These are phyloP conservation scores for Pelochelys cantorii DNA, from an alignment of 2,797 vertebrate species.

Conservation along the genomic window DNA sequence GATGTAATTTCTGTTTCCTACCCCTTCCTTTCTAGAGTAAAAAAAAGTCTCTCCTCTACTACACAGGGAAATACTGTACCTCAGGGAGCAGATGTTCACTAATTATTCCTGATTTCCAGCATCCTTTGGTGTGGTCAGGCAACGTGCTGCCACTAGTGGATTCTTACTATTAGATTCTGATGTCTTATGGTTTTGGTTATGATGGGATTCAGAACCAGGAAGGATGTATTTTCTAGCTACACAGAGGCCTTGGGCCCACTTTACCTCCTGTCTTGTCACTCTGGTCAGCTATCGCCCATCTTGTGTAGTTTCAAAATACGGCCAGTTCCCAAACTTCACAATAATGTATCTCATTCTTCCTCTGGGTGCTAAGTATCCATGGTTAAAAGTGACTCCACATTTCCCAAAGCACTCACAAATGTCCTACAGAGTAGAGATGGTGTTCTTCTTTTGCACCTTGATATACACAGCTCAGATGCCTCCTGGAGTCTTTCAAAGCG, in stretches of 20 bases:
- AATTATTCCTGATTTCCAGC: neutral
- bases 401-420: slow-evolving; percentile 40
- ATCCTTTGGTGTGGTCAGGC: neutral
- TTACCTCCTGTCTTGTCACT: neutral
- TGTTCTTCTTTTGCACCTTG: slow-evolving; percentile 62
- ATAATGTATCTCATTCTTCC: neutral
- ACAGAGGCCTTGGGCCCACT: neutral
- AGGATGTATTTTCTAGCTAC: fast-evolving
- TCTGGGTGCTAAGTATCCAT: fast-evolving
- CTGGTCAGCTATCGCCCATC: neutral
- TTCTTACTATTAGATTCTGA: neutral
- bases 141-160: neutral
- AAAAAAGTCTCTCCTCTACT: neutral
- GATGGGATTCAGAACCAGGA: neutral
- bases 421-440: slow-evolving; percentile 59
- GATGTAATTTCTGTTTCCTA: neutral
- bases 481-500: slow-evolving; percentile 79
- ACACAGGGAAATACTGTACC: neutral
- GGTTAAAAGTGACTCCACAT: slow-evolving; percentile 24
- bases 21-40: neutral
- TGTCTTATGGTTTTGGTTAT: neutral
- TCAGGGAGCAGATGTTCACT: neutral
- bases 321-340: neutral
- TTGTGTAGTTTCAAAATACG: neutral
- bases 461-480: slow-evolving; percentile 75